Evolutionary conservation across 2,797 vertebrate genomes (phyloP).

Genomic region (Rhabdomys pumilio): DNA sequence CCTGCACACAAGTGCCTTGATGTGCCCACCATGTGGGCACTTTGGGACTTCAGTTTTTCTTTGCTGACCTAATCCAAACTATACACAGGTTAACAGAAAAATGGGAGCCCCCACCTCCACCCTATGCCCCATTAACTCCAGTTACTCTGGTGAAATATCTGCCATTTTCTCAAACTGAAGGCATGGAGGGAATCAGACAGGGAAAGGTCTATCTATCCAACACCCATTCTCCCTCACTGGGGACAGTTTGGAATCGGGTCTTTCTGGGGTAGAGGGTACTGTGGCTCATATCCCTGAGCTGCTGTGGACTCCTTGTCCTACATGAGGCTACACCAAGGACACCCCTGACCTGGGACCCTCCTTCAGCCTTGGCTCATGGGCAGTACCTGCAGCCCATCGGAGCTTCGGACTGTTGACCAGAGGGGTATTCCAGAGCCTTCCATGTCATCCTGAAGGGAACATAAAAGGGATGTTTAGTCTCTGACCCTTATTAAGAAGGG

Average conservation of each 20-base stretch:
- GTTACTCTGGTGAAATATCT: neutral
- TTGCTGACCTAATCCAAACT: neutral
- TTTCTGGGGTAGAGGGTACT: neutral
- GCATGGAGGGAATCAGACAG: neutral
- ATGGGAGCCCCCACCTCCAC: accelerated
- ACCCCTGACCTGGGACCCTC: neutral
- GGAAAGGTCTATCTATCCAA: neutral
- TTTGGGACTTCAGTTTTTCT: neutral
- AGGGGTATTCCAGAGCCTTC: slow-evolving; percentile 93
- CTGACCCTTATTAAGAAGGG: neutral
- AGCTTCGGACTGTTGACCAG: slow-evolving; percentile 85
- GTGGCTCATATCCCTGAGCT: too few relatives aligned
- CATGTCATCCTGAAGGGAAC: slow-evolving; percentile 93
- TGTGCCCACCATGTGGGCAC: too few relatives aligned
- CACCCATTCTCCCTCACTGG: accelerated
- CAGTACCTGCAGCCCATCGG: slow-evolving; percentile 92
- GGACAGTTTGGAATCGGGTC: accelerated
- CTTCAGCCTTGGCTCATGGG: accelerated
- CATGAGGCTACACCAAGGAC: neutral
- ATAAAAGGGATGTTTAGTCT: accelerated
- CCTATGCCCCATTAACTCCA: accelerated
- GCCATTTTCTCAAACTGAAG: neutral
- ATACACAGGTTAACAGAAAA: accelerated
- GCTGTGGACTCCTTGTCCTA: neutral
- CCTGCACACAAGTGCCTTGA: neutral